These are phyloP conservation scores for Pelecanus crispus DNA, from an alignment of 2,113 vertebrate genomes.

Conservation along the genomic window DNA sequence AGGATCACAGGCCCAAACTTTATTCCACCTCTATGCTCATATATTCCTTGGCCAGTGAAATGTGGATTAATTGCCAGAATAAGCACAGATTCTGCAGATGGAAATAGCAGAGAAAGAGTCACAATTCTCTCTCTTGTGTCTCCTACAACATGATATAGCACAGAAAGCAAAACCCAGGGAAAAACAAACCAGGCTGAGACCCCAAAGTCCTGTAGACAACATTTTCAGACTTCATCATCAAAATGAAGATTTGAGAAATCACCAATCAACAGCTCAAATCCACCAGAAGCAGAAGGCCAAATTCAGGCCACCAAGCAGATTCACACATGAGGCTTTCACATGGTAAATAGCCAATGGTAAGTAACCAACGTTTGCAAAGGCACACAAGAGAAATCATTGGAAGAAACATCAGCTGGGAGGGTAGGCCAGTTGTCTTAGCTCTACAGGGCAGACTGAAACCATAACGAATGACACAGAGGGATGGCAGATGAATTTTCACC, in stretches of 20 bases:
- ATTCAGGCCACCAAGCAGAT: background rate
- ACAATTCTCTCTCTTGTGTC: background rate
- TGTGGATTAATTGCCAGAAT: background rate
- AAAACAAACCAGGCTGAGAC: background rate
- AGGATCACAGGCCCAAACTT: background rate
- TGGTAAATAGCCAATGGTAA: background rate
- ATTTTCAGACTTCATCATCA: background rate
- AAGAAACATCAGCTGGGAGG: background rate
- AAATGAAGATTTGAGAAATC: constrained; percentile 1
- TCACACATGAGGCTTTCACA: background rate
- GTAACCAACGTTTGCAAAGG: background rate
- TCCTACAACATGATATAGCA: fast-evolving
- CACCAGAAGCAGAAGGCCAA: background rate
- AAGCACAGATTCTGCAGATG: background rate
- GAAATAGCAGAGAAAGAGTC: background rate
- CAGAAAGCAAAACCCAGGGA: background rate
- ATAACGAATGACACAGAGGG: background rate
- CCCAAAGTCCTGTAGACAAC: background rate
- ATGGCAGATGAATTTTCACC: background rate
- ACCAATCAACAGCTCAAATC: background rate
- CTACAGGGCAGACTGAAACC: background rate
- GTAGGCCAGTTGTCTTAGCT: background rate
- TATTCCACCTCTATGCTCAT: background rate
- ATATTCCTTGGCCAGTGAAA: background rate
- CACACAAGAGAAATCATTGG: background rate